These are phyloP conservation scores for Gymnorhina tibicen DNA, from an alignment of 2,113 vertebrate species.

Conservation along the genomic window DNA sequence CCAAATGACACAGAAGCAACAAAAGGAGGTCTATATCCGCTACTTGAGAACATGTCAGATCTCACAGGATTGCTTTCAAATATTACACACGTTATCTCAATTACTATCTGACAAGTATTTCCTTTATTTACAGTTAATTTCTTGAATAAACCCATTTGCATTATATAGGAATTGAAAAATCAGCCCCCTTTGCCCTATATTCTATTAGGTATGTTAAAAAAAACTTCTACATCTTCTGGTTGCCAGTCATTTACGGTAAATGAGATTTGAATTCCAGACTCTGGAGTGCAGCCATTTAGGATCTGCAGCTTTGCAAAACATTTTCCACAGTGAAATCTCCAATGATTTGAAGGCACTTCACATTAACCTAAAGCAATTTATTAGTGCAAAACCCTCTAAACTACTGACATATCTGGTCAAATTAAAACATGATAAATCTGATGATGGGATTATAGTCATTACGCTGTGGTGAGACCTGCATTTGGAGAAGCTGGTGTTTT, in stretches of 20 bases:
- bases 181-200: not conserved
- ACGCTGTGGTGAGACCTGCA: not conserved
- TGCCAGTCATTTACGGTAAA: not conserved
- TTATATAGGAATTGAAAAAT: not conserved
- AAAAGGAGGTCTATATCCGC: not conserved
- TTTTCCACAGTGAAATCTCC: slow-evolving; percentile 19
- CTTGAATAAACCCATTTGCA: not conserved
- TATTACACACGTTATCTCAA: not conserved
- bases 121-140: not conserved
- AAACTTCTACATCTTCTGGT: not conserved
- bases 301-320: slow-evolving; percentile 5
- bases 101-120: not conserved
- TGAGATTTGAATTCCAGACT: slow-evolving; percentile 25
- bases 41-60: not conserved
- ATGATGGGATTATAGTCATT: not conserved
- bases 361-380: slow-evolving; percentile 5
- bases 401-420: not conserved
- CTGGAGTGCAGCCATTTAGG: slow-evolving; percentile 24
- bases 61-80: not conserved
- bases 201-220: not conserved
- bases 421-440: not conserved
- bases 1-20: not conserved
- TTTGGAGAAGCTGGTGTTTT: not conserved
- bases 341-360: not conserved
- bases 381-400: not conserved